These are phyloP conservation scores for Stratiolaelaps scimitus DNA, from an alignment of 1,140 invertebrate species.

Conservation along the genomic window DNA sequence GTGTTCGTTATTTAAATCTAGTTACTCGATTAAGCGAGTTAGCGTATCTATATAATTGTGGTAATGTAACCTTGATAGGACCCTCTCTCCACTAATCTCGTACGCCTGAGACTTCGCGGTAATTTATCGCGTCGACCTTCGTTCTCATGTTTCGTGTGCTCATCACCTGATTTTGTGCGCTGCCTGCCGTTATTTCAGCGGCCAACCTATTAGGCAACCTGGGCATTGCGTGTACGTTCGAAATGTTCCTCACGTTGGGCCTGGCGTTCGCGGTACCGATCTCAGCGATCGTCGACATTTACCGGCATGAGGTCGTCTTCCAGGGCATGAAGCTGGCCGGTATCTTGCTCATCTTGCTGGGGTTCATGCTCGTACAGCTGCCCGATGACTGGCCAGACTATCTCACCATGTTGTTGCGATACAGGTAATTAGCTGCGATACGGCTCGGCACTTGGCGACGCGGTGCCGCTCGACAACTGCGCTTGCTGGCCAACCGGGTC, in stretches of 20 bases:
- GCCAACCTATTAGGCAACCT: conserved; percentile 81
- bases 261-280: conserved; percentile 79
- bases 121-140: too few relatives aligned
- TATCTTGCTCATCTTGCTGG: conserved; percentile 59
- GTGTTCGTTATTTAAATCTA: too few relatives aligned
- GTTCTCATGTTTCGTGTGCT: too few relatives aligned
- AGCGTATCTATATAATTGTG: too few relatives aligned
- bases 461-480: too few relatives aligned
- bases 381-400: conserved; percentile 91
- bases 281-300: conserved; percentile 73
- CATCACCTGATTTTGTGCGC: too few relatives aligned
- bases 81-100: too few relatives aligned
- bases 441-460: too few relatives aligned
- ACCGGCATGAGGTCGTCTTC: conserved; percentile 68
- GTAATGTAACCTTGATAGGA: too few relatives aligned
- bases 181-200: conserved; percentile 50
- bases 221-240: conserved; percentile 74
- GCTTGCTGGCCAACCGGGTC: too few relatives aligned
- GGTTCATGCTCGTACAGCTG: conserved; percentile 61
- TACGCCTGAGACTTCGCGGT: too few relatives aligned
- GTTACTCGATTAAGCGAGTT: too few relatives aligned
- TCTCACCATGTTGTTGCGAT: conserved; percentile 65
- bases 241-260: conserved; percentile 78
- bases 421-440: not conserved
- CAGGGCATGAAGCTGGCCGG: conserved; percentile 86